Percentiles rank a stretch among this genome's conserved stretches.
phyloP scores from a whole-genome alignment of 2,797 vertebrate genomes.

The Megalops cyprinoides region DNA sequence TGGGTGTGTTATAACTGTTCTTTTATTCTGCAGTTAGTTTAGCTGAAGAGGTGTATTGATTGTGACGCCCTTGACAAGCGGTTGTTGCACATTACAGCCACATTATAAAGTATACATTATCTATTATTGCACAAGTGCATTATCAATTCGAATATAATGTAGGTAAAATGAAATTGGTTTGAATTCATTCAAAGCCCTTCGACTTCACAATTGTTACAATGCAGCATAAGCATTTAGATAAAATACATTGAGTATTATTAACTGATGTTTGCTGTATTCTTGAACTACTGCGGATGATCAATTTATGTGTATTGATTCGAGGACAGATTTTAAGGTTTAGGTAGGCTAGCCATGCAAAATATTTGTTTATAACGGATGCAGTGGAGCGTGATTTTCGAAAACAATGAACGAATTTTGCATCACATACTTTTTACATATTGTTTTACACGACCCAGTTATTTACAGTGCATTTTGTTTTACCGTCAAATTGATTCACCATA shows the following conservation, averaged over 20 bases:
- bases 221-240: too few relatives aligned
- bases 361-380: background rate
- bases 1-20: too few relatives aligned
- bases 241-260: too few relatives aligned
- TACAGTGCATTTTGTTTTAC: background rate
- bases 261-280: too few relatives aligned
- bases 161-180: background rate
- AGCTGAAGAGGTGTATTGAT: too few relatives aligned
- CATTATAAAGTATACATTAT: too few relatives aligned
- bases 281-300: too few relatives aligned
- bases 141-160: background rate
- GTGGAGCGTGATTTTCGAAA: background rate
- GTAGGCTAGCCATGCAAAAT: background rate
- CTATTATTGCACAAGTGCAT: background rate
- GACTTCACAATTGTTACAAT: background rate
- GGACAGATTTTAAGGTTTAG: background rate
- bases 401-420: background rate
- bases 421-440: background rate
- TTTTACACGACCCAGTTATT: too few relatives aligned
- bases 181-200: background rate
- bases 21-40: too few relatives aligned
- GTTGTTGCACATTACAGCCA: too few relatives aligned
- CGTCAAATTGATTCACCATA: background rate
- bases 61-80: too few relatives aligned
- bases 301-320: background rate